These are phyloP conservation scores for Orbicella faveolata DNA, from an alignment of 64 coral and sea anemone species.

Conservation along the genomic window DNA sequence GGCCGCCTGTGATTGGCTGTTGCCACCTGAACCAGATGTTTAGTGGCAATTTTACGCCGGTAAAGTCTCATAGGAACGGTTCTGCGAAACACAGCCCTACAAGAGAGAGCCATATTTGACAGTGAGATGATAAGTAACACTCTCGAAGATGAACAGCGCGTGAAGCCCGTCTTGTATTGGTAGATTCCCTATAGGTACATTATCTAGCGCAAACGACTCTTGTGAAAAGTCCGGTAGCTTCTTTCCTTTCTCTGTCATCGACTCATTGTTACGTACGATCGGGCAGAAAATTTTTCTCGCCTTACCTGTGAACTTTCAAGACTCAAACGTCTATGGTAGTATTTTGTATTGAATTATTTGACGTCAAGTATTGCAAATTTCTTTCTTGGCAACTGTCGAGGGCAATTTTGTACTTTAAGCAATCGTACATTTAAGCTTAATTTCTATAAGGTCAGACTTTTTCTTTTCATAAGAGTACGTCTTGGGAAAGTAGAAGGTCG, in stretches of 20 bases:
- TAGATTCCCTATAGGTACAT: conserved; percentile 11
- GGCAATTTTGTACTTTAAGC: background rate
- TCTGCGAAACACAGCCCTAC: conserved; percentile 7
- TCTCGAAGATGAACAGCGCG: background rate
- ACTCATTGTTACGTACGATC: background rate
- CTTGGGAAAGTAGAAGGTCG: background rate
- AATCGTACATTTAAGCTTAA: background rate
- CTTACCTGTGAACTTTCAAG: background rate
- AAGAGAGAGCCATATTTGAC: conserved; percentile 18
- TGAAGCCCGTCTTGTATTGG: background rate
- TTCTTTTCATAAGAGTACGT: background rate
- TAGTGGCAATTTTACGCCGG: conserved; percentile 57
- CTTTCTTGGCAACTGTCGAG: background rate
- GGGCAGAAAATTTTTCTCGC: background rate
- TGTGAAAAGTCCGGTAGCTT: background rate
- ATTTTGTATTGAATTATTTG: background rate
- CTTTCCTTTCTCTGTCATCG: background rate
- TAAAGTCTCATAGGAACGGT: conserved; percentile 93
- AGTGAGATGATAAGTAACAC: background rate
- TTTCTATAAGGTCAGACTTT: background rate
- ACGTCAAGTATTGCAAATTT: background rate
- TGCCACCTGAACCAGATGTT: conserved; percentile 96
- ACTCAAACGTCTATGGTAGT: background rate
- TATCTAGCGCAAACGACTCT: background rate
- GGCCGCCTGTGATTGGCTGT: conserved; percentile 74